Base-by-base conservation (phyloP, 2,888 invertebrate species). In the Seira sanloemensis region DNA sequence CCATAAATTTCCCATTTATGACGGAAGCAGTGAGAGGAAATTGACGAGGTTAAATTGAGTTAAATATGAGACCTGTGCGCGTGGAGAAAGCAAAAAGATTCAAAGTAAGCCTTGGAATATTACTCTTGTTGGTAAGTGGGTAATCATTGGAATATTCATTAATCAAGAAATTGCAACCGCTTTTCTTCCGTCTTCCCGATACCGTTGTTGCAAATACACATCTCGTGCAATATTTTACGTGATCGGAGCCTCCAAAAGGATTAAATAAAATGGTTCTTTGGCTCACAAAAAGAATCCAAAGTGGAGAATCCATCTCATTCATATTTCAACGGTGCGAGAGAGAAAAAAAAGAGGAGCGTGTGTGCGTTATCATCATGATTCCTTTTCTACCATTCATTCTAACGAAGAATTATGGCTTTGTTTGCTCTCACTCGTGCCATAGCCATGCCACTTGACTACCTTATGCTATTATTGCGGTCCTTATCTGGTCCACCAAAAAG, bases 391-490 rank as follows among this genome's bases (percentile, higher is more conserved):
- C 19, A n/a, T n/a, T 71, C 37, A 37, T 62, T 18, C 78, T 71
- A 78, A 78, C 78, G 78, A 78, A 78, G 78, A 78, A 71, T 78
- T 78, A 78, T 78, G 58, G 71, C 71, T 24, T 65, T 78, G 7
- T 71, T 62, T 78, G 62, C 71, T 78, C 71, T 71, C 78, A 78
- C 71, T 71, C 46, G 71, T 24, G 62, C 71, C 78, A 24, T 58
- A 68, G 27, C 77, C 68, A 23, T 27, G 19, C 62, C 26, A 18
- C 65, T 21, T 26, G 58, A n/a, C 26, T 69, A 1, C 73, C 73
- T 73, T 58, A 24, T 72, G n/a, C n/a, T n/a, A n/a, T n/a, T n/a
- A n/a, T n/a, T n/a, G n/a, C n/a, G n/a, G n/a, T n/a, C n/a, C n/a
- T n/a, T n/a, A n/a, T n/a, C n/a, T n/a, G n/a, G n/a, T n/a, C n/a